Conservation (phyloP, 2,797 vertebrate species). For the Eupleurogrammus muticus region DNA sequence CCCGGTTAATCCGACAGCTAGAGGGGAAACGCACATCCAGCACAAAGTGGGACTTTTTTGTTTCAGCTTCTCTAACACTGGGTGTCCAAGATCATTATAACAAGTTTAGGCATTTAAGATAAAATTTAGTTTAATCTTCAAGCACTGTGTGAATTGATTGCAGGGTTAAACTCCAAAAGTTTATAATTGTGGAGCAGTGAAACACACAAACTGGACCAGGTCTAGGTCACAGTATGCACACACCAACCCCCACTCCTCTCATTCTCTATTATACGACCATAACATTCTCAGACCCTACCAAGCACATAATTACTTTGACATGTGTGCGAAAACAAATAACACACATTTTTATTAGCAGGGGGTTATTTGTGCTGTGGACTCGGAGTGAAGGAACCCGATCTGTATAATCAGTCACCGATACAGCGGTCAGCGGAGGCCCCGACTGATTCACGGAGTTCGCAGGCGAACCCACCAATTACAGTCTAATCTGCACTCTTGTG, state of each 20-base stretch:
- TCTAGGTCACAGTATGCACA: conserved; percentile 47
- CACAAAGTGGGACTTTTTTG: background rate
- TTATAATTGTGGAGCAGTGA: background rate
- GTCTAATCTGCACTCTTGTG: conserved; percentile 63
- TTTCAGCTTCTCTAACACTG: background rate
- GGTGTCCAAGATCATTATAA: background rate
- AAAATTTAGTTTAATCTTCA: background rate
- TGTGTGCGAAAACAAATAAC: conserved; percentile 45
- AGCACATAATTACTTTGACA: conserved; percentile 43
- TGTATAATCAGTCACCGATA: conserved; percentile 54
- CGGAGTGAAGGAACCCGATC: conserved; percentile 38
- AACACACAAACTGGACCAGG: conserved; percentile 17
- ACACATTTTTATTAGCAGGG: conserved; percentile 31
- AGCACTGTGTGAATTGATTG: background rate
- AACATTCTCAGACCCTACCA: conserved; percentile 15
- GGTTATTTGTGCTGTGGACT: conserved; percentile 36
- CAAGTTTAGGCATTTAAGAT: conserved; percentile 6
- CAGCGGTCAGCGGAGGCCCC: conserved; percentile 53
- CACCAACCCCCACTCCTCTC: conserved; percentile 16
- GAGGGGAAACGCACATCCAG: background rate
- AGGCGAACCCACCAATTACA: conserved; percentile 67
- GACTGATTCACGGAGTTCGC: conserved; percentile 51
- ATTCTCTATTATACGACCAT: conserved; percentile 24
- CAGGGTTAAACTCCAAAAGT: background rate
- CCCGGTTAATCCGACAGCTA: background rate